Conservation (phyloP, 2,797 vertebrate genomes). For the Sylvia borin region DNA sequence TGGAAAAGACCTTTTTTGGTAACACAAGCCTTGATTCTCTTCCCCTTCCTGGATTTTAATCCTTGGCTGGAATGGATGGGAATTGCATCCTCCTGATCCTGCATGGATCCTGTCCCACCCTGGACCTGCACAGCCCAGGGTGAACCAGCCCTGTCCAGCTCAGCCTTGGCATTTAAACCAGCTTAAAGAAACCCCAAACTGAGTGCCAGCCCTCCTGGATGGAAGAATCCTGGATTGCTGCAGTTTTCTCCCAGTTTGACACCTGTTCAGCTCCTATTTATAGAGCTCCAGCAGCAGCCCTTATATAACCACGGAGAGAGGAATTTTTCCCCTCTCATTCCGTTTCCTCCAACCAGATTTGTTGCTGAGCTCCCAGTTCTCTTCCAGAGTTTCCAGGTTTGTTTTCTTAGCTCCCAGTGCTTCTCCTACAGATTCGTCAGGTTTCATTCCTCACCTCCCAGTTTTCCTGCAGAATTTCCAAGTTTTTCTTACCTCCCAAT, state of each 20-base stretch:
- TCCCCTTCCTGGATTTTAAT: neutral
- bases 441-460: neutral
- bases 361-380: neutral
- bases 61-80: rapidly evolving
- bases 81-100: neutral
- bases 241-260: neutral
- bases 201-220: neutral
- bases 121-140: neutral
- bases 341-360: neutral
- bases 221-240: neutral
- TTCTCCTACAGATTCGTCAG: neutral
- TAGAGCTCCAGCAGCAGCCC: neutral
- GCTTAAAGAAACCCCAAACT: neutral
- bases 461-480: neutral
- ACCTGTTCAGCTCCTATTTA: neutral
- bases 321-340: neutral
- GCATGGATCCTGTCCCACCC: rapidly evolving
- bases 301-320: neutral
- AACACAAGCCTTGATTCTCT: neutral
- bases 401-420: neutral
- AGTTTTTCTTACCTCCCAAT: neutral
- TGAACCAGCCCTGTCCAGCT: neutral
- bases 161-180: neutral
- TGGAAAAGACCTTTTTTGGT: neutral
- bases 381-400: neutral